A percentile compares a stretch with the other conserved stretches of the same genome.
Conservation (phyloP, 2,113 vertebrate genomes). For the Hassar affinis region DNA sequence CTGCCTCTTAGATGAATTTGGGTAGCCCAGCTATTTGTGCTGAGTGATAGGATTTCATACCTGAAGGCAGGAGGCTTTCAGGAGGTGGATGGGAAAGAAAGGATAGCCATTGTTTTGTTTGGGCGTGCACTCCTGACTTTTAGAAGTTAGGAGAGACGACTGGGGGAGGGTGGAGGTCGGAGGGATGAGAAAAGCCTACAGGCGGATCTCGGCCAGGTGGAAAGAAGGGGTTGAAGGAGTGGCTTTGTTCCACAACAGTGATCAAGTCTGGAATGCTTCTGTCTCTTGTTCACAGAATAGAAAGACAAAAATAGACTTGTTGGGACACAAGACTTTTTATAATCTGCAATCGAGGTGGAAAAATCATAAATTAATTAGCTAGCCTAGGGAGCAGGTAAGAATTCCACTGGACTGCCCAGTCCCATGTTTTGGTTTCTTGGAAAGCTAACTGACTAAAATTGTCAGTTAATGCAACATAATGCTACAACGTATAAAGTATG, state of each 20-base stretch:
- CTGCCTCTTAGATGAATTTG: slow-evolving; percentile 62
- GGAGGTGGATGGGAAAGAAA: slow-evolving; percentile 63
- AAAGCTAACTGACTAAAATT: neutral
- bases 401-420: neutral
- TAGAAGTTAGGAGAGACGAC: slow-evolving; percentile 50
- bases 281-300: neutral
- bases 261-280: slow-evolving; percentile 36
- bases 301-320: neutral
- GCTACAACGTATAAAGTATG: neutral
- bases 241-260: slow-evolving; percentile 13
- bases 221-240: slow-evolving; percentile 30
- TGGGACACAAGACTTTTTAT: no score
- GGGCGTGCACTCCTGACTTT: slow-evolving; percentile 63
- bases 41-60: slow-evolving; percentile 74
- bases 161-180: slow-evolving; percentile 51
- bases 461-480: neutral
- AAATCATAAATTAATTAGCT: neutral
- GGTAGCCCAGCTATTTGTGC: slow-evolving; percentile 69
- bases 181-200: slow-evolving; percentile 34
- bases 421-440: neutral
- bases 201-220: slow-evolving; percentile 35
- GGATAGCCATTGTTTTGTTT: slow-evolving; percentile 66
- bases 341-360: neutral
- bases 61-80: slow-evolving; percentile 65
- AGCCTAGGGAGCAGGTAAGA: neutral